Evolutionary conservation across 2,888 invertebrate genomes (phyloP).

Genomic region (Athalia cordata): DNA sequence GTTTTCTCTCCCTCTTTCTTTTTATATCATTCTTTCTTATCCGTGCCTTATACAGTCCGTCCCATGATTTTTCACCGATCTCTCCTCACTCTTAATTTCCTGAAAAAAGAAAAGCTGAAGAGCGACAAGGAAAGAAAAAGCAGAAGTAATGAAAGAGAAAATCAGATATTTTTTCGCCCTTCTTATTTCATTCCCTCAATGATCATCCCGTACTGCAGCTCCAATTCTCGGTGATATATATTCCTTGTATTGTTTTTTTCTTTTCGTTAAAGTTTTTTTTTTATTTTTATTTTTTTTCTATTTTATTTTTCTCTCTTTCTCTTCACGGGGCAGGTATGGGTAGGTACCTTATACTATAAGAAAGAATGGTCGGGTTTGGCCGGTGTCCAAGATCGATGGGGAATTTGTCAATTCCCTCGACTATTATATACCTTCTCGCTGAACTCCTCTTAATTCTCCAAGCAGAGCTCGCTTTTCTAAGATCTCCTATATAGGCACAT

Average conservation of each 20-base stretch:
- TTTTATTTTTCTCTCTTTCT: not conserved
- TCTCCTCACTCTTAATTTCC: too few relatives aligned
- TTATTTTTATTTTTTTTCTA: not conserved
- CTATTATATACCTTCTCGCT: slow-evolving; percentile 18
- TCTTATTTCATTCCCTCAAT: too few relatives aligned
- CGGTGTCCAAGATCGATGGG: slow-evolving; percentile 60
- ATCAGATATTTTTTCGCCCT: too few relatives aligned
- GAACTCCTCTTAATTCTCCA: not conserved
- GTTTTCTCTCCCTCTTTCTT: not conserved
- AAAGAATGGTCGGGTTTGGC: slow-evolving; percentile 57
- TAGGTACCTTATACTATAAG: slow-evolving; percentile 25
- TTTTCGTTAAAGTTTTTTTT: too few relatives aligned
- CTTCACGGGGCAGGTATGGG: not conserved
- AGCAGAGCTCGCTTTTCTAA: too few relatives aligned
- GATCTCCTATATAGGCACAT: too few relatives aligned
- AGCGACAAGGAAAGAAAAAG: too few relatives aligned
- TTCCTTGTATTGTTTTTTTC: too few relatives aligned
- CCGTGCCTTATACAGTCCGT: not conserved
- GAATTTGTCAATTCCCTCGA: slow-evolving; percentile 62
- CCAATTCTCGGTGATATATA: too few relatives aligned
- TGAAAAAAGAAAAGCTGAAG: too few relatives aligned
- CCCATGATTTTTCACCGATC: not conserved
- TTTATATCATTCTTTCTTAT: not conserved
- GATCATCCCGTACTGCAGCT: too few relatives aligned
- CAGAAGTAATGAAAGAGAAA: too few relatives aligned